Percentiles rank a stretch among this genome's conserved stretches.
phyloP scores from a whole-genome alignment of 1,140 invertebrate species.

The Pararge aegeria region DNA sequence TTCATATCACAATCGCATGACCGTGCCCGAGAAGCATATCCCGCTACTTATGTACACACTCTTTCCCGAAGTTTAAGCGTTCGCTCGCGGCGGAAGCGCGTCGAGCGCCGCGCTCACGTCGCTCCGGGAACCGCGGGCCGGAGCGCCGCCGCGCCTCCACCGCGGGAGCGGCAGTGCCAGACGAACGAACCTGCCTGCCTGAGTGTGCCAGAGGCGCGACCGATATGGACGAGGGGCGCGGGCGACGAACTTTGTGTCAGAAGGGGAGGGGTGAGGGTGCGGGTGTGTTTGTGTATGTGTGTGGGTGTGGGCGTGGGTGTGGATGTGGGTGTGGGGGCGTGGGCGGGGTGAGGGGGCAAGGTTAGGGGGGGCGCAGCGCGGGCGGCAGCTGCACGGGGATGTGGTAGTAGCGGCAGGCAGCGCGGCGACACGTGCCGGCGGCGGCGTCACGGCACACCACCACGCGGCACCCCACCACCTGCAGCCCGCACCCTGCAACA shows the following conservation, averaged over 20 bases:
- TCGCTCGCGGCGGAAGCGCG: constrained; percentile 27
- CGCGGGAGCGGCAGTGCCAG: constrained; percentile 49
- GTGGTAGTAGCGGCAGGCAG: constrained; percentile 96
- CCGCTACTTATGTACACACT: constrained; percentile 77
- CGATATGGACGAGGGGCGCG: constrained; percentile 50
- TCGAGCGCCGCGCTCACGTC: constrained; percentile 17
- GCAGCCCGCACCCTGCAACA: constrained; percentile 91
- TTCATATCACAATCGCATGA: constrained; percentile 79
- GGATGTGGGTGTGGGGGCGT: constrained; percentile 71
- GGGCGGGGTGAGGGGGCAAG: constrained; percentile 65
- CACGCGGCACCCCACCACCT: constrained; percentile 95
- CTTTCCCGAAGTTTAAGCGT: constrained; percentile 53
- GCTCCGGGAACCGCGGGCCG: constrained; percentile 24
- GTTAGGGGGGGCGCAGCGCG: constrained; percentile 79
- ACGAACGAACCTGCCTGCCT: constrained; percentile 42
- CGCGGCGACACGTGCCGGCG: constrained; percentile 92
- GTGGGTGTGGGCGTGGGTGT: no score
- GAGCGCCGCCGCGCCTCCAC: no score
- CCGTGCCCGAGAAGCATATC: constrained; percentile 75
- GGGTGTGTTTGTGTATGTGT: no score
- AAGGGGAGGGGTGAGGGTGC: constrained; percentile 55
- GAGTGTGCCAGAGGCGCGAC: constrained; percentile 59
- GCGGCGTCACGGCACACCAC: constrained; percentile 96
- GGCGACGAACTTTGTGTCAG: constrained; percentile 30
- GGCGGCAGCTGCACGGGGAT: constrained; percentile 92